phyloP scores from a whole-genome alignment of 2,888 invertebrate genomes.

The Drosophila nr. medialis region DNA sequence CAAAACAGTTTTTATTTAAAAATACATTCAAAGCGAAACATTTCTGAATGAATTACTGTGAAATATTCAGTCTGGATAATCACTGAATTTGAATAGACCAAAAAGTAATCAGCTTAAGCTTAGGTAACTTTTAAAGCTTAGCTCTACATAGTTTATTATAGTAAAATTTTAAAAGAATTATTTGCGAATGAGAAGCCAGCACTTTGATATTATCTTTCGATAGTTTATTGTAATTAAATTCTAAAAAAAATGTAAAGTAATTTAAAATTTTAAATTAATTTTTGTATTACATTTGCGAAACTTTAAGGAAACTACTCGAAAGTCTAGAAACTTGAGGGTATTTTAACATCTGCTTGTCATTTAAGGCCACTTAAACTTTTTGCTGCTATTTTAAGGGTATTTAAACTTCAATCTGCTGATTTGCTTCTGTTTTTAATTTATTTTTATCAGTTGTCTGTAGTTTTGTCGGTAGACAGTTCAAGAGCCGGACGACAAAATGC shows the following conservation, averaged over 20 bases:
- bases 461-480: slow-evolving; percentile 62
- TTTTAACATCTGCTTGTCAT: background rate
- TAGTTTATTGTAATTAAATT: too few species aligned
- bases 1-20: background rate
- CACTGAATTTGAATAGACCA: background rate
- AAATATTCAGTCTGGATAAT: background rate
- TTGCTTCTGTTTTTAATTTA: background rate
- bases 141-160: background rate
- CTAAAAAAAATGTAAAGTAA: too few species aligned
- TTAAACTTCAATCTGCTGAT: slow-evolving; percentile 11
- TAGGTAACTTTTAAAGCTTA: background rate
- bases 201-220: background rate
- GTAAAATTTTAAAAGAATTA: background rate
- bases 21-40: background rate
- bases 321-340: background rate
- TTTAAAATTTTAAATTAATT: background rate
- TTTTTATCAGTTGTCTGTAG: slow-evolving; percentile 55
- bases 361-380: background rate
- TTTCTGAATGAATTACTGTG: background rate
- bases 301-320: background rate
- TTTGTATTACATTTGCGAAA: background rate
- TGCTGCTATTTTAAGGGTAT: slow-evolving; percentile 25
- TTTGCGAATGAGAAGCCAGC: background rate
- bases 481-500: slow-evolving; percentile 66
- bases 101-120: background rate